Conservation (phyloP, 2,113 vertebrate species). For the Turnix velox region DNA sequence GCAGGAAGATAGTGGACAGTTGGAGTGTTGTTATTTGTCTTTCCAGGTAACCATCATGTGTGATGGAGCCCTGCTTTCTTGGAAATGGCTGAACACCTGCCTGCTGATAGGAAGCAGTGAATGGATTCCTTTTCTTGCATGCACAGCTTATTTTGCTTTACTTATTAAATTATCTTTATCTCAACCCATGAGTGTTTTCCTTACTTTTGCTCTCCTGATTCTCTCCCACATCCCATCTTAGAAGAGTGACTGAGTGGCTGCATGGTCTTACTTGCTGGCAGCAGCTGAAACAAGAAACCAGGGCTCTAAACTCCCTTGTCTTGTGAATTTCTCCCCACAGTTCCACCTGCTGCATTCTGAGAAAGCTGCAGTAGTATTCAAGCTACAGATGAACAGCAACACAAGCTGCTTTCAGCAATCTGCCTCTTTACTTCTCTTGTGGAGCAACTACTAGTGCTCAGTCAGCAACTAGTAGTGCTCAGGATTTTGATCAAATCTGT, state of each 20-base stretch:
- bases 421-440: not conserved
- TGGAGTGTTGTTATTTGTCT: not conserved
- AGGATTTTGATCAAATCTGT: not conserved
- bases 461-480: not conserved
- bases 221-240: not conserved
- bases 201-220: not conserved
- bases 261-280: not conserved
- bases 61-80: not conserved
- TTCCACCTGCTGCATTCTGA: not conserved
- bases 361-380: not conserved
- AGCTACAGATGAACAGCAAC: not conserved
- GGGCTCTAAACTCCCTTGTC: fast-evolving
- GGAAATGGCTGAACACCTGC: not conserved
- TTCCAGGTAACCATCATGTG: not conserved
- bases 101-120: not conserved
- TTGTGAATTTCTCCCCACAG: not conserved
- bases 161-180: not conserved
- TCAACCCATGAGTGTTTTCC: not conserved
- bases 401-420: not conserved
- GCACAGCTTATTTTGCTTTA: not conserved
- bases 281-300: not conserved
- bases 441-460: not conserved
- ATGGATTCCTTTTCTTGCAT: not conserved
- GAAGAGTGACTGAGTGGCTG: not conserved
- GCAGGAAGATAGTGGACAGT: not conserved